These are phyloP conservation scores for Tinamus guttatus DNA, from an alignment of 2,113 vertebrate genomes.

Conservation along the genomic window DNA sequence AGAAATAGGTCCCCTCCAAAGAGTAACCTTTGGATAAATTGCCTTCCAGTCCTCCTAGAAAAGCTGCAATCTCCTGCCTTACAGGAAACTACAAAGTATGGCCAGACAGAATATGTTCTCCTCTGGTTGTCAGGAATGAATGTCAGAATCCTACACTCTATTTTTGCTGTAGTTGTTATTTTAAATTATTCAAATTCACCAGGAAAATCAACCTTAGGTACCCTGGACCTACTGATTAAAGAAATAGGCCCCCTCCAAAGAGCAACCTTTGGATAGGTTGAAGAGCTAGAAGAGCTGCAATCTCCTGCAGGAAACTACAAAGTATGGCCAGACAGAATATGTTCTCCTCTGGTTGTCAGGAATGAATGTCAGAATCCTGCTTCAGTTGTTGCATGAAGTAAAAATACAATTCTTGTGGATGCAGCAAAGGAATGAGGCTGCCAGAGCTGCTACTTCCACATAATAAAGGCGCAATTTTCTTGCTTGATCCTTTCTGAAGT, in stretches of 20 bases:
- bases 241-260: not conserved
- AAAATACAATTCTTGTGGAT: not conserved
- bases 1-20: not conserved
- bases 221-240: not conserved
- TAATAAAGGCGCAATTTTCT: fast-evolving
- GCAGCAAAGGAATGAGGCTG: not conserved
- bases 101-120: not conserved
- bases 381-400: not conserved
- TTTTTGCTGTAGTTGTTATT: not conserved
- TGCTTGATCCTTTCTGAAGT: not conserved
- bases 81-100: not conserved
- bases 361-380: fast-evolving
- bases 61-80: not conserved
- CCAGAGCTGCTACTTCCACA: not conserved
- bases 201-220: not conserved
- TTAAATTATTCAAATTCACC: not conserved
- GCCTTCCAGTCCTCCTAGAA: too few species aligned
- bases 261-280: not conserved
- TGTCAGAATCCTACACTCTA: not conserved
- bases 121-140: not conserved
- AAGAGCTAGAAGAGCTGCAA: not conserved
- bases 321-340: not conserved
- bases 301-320: not conserved
- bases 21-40: not conserved
- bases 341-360: not conserved